Base-by-base conservation (phyloP, 2,113 vertebrate species). In the Bujurquina vittata region DNA sequence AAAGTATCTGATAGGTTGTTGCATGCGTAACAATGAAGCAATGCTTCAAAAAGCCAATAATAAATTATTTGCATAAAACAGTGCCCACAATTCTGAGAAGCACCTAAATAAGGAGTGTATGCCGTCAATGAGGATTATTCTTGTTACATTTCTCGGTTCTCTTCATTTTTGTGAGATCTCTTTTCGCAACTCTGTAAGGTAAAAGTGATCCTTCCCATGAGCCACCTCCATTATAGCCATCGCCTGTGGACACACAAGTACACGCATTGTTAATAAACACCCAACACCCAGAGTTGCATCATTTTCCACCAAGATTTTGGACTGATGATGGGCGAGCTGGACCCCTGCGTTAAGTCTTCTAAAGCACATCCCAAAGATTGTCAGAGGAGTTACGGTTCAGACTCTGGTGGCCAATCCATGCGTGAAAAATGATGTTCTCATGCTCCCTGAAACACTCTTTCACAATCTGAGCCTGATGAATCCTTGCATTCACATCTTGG, bases 181-280 rank as follows among this genome's bases (percentile, higher is more conserved):
- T 84, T 96, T 96, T 84, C 92, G 95, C 90, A 99, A 94, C 92
- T 98, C 97, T 37, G 89, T 93, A 87, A 99, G 81, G 88, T 98
- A 99, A 7, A 91, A 91, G 88, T 99, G 98, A 88, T 99, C 96
- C 88, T 97, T 97, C 83, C 98, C 98, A 10, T 99, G 97, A 78
- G 96, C 96, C 75, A 99, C 96, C 90, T 99, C 97, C 98, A 99
- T 99, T 91, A 99, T 98, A 65, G 95, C 95, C 55, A 97, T 91
- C 55, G 97, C 98, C 98, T 99, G 92, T 55, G 14, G 80, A 80
- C n/a, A 83, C 22, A 86, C 29, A 88, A 22, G 80, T 7, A 87
- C 3, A 67, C n/a, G 2, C 26, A 35, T 54, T 54, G 29, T 72
- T 54, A 9, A 72, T 49, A 49, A 54, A 72, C 46, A 15, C 43